Base-by-base conservation (phyloP, 1,140 invertebrate genomes). In the Drosophila hydei region DNA sequence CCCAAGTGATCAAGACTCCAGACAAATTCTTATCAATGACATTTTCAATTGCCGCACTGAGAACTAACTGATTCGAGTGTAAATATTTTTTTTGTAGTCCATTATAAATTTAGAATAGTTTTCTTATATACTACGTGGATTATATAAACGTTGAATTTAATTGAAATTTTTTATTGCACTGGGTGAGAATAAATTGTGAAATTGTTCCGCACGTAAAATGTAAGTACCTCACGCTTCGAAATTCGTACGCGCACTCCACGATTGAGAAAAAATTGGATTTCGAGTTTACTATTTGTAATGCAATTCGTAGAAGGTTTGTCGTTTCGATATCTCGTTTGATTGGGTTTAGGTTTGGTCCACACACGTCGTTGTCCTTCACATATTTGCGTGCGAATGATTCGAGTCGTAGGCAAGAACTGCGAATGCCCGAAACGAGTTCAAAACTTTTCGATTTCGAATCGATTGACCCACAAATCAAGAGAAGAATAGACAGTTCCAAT, bases 401-500 rank as follows among this genome's bases (percentile, higher is more conserved):
- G 79, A 88, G 61, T 67, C 68, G 76, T 69, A 70, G 58, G 70
- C 65, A 47, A 71, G 77, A 70, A 88, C 83, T 88, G 74, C 75
- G 62, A 68, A 61, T 74, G 61, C 45, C 47, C 58, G 72, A 83
- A 88, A 88, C 84, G 84, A 89, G 83, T 88, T 88, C 83, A 88
- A 88, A 78, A 88, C 83, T 88, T 88, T 79, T 88, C 78, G 78
- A 75, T 70, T 80, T 85, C 80, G 80, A 87, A 88, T 88, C 72
- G 52, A 89, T 72, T 88, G 83, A 88, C 83, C 84, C 83, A 88
- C 76, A 89, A 89, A 87, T 72, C 74, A 88, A 73, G 65, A 65
- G 52, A 70, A 61, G 52, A 75, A 61, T 63, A 72, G 65, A 65
- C 62, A 75, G 58, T 51, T 64, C 72, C 71, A 75, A 75, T 51